Conservation (phyloP, 2,888 invertebrate genomes). For the Enoplolaimus lenunculus region DNA sequence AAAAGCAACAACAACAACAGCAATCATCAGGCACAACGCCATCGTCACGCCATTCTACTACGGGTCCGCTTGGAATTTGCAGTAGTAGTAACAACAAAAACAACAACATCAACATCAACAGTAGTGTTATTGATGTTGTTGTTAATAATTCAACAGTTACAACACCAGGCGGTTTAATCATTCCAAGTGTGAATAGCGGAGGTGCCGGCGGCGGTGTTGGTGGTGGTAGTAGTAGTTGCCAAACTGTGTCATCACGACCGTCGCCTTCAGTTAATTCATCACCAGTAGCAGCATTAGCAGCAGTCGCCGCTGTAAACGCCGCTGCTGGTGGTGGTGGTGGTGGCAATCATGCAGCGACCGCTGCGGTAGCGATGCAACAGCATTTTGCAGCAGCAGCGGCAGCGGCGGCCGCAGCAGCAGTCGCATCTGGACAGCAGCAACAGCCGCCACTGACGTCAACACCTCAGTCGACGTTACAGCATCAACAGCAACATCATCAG, state of each 20-base stretch:
- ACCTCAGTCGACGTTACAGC: constrained; percentile 7
- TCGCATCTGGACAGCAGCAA: constrained; percentile 11
- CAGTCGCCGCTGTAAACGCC: constrained; percentile 20
- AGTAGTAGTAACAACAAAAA: no score
- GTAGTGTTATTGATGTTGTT: no score
- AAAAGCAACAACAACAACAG: neutral
- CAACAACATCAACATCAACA: no score
- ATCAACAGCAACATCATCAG: constrained; percentile 20
- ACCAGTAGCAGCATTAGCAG: constrained; percentile 25
- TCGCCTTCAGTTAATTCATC: constrained; percentile 7
- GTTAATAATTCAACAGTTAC: no score
- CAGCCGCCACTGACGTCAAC: neutral
- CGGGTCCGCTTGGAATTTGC: no score
- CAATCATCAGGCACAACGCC: no score
- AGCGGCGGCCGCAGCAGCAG: constrained; percentile 20
- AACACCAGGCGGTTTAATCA: no score
- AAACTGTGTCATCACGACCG: no score
- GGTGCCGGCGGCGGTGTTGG: no score
- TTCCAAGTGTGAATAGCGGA: no score
- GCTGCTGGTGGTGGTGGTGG: neutral
- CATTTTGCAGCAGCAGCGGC: constrained; percentile 10
- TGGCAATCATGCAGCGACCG: neutral
- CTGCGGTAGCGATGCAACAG: constrained; percentile 15
- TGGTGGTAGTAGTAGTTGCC: no score
- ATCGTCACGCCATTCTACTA: no score